Evolutionary conservation across 2,113 vertebrate species (phyloP), one percentile per base, ranked within the genome.

Genomic region (Nyctereutes procyonoides): DNA sequence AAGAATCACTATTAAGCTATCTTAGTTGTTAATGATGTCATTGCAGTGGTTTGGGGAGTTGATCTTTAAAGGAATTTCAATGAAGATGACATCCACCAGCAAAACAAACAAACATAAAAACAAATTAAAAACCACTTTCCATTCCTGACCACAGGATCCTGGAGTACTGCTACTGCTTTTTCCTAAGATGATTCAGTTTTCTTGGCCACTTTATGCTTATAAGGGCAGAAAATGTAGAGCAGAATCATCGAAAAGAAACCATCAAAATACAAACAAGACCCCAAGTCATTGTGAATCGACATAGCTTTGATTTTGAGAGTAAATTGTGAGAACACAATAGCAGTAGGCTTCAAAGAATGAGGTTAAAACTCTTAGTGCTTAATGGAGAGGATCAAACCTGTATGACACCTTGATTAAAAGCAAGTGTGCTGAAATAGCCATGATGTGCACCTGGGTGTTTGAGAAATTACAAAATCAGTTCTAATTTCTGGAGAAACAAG

Each of bases 401-500:
- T 87, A 91, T 24, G 88, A 84, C n/a, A 93, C 53, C 32, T 84
- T 97, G 96, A 98, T 92, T 97, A 93, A 97, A 95, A 95, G 83
- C 38, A 38, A 90, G 69, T 74, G 35, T 87, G 84, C 88, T 90
- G 51, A 77, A 88, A 88, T 51, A 30, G 4, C 63, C 15, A 80
- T 1, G n/a, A 88, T 63, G 20, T 58, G 30, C 93, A 87, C 90
- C 63, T 92, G 63, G 48, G 84, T 53, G 63, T 90, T 48, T 77
- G 80, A 81, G 80, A 87, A 77, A 87, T 96, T 65, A 95, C 77
- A 97, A 94, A 97, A 92, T 96, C 62, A 94, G 80, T 90, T 96
- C 43, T 88, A 91, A 92, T 98, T 95, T 96, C 74, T 67, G 80
- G 74, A 94, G 76, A 92, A 96, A 98, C 96, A 97, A 98, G 90